These are phyloP conservation scores for Momotus momota DNA, from an alignment of 2,797 vertebrate genomes.

Conservation along the genomic window DNA sequence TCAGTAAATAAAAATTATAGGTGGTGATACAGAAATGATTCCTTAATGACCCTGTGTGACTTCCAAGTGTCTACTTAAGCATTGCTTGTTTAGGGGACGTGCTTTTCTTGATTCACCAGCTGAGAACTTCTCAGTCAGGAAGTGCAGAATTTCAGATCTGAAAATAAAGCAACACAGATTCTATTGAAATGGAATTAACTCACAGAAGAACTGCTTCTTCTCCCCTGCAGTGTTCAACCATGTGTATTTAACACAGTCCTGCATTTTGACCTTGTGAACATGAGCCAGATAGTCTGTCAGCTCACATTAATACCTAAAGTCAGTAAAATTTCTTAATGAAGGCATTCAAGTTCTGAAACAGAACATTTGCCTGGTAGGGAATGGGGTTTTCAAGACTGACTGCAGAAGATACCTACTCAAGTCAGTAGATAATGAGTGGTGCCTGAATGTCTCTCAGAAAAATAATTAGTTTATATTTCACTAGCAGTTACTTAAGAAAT, in stretches of 20 bases:
- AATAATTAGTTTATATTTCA: neutral
- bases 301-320: neutral
- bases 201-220: neutral
- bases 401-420: neutral
- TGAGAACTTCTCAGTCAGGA: neutral
- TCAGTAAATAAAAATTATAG: neutral
- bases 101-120: neutral
- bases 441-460: neutral
- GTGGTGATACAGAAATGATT: neutral
- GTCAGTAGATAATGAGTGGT: neutral
- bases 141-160: neutral
- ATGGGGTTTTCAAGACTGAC: neutral
- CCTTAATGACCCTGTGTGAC: neutral
- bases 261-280: neutral
- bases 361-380: neutral
- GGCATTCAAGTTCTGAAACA: neutral
- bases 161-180: neutral
- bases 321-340: neutral
- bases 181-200: neutral
- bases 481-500: neutral
- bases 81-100: neutral
- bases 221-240: neutral
- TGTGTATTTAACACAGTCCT: neutral
- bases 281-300: neutral
- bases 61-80: neutral